Evolutionary conservation across 64 coral and sea anemone species (phyloP), one percentile per base, ranked within the genome.

Genomic region (Pachyseris speciosa): DNA sequence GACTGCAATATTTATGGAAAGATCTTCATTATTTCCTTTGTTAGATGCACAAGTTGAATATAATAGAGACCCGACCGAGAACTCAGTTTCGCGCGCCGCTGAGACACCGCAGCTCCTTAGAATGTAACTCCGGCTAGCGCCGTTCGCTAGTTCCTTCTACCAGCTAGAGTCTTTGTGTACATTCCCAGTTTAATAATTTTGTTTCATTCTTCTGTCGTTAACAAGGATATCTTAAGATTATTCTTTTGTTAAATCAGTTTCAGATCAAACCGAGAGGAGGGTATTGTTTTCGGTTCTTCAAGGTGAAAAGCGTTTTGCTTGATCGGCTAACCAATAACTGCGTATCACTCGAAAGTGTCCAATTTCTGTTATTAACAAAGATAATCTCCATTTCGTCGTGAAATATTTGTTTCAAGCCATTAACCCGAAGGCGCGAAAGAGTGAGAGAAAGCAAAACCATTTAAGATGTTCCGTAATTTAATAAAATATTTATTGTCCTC

Each of bases 401-500:
- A 40, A 37, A 58, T 81, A 61, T 39, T 79, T 34, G 29, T 37
- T 48, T 10, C 30, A 19, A 57, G 27, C 30, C 24, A 57, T 37
- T 79, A 50, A 79, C 32, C 53, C 53, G 36, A 81, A 38, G 52
- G 34, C 22, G 31, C 77, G 3, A 81, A 57, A 61, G 53, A 53
- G 33, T 81, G 26, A 22, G 11, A 17, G 75, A 32, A 29, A 55
- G 47, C 64, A 33, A 79, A 79, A 79, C 51, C 53, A 63, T 57
- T 81, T 61, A 81, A 81, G 75, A 81, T 39, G 15, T 12, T 39
- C 22, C 30, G 15, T 60, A 61, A 63, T 37, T 81, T 63, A 81
- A 81, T 81, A 17, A 81, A 81, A 81, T 81, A 81, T 81, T 81
- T 63, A 81, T 81, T 81, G 77, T 81, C n/a, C 34, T 37, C 16